Percentiles rank a stretch among this genome's conserved stretches.
phyloP scores from a whole-genome alignment of 2,113 vertebrate species.

The Ctenodactylus gundi region DNA sequence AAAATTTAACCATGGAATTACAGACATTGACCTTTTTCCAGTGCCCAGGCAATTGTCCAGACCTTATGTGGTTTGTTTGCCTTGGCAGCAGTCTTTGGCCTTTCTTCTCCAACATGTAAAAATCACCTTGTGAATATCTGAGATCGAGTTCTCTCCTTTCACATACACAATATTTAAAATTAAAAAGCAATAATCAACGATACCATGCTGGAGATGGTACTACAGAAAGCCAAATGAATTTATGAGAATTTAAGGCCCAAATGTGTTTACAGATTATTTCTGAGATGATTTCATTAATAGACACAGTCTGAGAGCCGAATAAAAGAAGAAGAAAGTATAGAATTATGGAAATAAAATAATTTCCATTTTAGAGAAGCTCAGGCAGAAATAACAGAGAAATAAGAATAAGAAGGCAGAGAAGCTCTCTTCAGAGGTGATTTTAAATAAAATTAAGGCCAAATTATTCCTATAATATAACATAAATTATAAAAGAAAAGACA shows the following conservation, averaged over 20 bases:
- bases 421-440: neutral
- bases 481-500: neutral
- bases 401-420: neutral
- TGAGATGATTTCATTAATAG: neutral
- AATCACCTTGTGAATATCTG: slow-evolving; percentile 3
- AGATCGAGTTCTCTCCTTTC: neutral
- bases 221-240: neutral
- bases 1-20: neutral
- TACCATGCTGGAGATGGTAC: neutral
- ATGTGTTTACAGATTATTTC: neutral
- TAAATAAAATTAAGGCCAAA: neutral
- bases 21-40: neutral
- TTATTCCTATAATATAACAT: neutral
- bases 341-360: neutral
- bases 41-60: neutral
- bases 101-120: neutral
- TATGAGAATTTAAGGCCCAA: neutral
- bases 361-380: neutral
- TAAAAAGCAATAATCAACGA: neutral
- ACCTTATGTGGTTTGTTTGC: neutral
- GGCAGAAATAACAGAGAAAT: neutral
- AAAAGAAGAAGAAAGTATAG: neutral
- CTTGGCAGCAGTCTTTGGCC: neutral
- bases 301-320: neutral
- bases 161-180: neutral